These are phyloP conservation scores for Listronotus bonariensis DNA, from an alignment of 1,140 invertebrate species.

Conservation along the genomic window DNA sequence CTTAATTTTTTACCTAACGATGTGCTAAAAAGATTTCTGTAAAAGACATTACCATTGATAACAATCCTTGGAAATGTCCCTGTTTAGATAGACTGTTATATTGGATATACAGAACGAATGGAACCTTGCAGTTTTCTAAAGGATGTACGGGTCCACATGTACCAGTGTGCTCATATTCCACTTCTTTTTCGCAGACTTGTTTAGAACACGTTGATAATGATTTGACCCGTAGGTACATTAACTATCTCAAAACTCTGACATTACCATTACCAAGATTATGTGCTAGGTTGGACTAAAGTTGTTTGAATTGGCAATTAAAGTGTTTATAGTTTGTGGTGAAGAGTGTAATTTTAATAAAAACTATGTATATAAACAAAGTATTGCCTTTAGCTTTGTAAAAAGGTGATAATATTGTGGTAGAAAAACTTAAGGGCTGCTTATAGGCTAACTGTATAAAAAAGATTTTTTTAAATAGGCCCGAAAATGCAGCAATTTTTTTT, in stretches of 20 bases:
- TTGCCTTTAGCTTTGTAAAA: too few species aligned
- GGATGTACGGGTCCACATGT: slow-evolving; percentile 12
- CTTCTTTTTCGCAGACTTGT: slow-evolving; percentile 24
- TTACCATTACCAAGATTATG: background rate
- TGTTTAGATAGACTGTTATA: slow-evolving; percentile 33
- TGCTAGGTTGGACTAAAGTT: background rate
- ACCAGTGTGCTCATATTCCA: slow-evolving; percentile 25
- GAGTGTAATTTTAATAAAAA: too few species aligned
- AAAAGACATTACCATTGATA: slow-evolving; percentile 28
- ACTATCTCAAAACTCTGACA: background rate
- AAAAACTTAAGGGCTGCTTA: too few species aligned
- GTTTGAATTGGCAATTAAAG: too few species aligned
- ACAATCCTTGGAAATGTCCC: slow-evolving; percentile 40
- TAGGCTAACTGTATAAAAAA: too few species aligned
- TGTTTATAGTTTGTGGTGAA: too few species aligned
- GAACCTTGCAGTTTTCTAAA: background rate
- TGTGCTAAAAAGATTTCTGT: slow-evolving; percentile 35
- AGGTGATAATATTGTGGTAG: too few species aligned
- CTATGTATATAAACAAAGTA: too few species aligned
- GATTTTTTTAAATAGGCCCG: too few species aligned
- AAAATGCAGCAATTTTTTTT: too few species aligned
- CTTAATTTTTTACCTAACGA: slow-evolving; percentile 37
- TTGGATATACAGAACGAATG: slow-evolving; percentile 34
- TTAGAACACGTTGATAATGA: slow-evolving; percentile 28
- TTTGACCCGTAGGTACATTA: slow-evolving; percentile 9